phyloP scores from a whole-genome alignment of 2,888 invertebrate genomes.

The Amphiduros pacificus region DNA sequence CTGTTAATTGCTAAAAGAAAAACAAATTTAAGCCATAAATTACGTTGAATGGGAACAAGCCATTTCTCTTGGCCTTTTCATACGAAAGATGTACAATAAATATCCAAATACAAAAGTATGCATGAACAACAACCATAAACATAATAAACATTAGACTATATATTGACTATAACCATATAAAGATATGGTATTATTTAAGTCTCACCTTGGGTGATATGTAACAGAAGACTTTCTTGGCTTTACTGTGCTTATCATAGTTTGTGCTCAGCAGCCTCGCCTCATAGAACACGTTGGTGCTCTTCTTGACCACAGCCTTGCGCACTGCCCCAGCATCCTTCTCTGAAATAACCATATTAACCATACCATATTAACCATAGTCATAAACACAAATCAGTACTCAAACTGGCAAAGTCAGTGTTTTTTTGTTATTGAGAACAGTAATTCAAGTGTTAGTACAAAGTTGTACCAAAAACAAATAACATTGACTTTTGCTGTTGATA shows the following conservation, averaged over 20 bases:
- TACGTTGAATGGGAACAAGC: too few relatives aligned
- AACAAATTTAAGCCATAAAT: constrained; percentile 5
- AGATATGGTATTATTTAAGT: neutral
- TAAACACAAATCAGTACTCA: too few relatives aligned
- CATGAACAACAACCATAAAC: neutral
- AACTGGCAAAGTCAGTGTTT: too few relatives aligned
- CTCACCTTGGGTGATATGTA: constrained; percentile 80
- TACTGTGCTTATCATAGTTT: constrained; percentile 67
- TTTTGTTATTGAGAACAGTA: too few relatives aligned
- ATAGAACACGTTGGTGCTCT: constrained; percentile 79
- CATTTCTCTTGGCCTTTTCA: too few relatives aligned
- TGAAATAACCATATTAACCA: constrained; percentile 51
- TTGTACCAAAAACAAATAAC: too few relatives aligned
- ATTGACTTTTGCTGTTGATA: too few relatives aligned
- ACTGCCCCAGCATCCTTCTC: constrained; percentile 81
- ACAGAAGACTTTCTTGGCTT: constrained; percentile 85
- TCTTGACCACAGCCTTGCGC: constrained; percentile 81
- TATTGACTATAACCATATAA: neutral
- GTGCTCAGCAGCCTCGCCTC: constrained; percentile 76
- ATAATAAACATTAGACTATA: neutral
- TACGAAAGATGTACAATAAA: too few relatives aligned
- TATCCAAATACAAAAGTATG: neutral
- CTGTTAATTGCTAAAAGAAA: constrained; percentile 72
- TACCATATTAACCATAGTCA: too few relatives aligned
- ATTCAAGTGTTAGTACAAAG: too few relatives aligned